Evolutionary conservation across 2,888 invertebrate genomes (phyloP), one percentile per base, ranked within the genome.

Genomic region (Cephus pygmeus): DNA sequence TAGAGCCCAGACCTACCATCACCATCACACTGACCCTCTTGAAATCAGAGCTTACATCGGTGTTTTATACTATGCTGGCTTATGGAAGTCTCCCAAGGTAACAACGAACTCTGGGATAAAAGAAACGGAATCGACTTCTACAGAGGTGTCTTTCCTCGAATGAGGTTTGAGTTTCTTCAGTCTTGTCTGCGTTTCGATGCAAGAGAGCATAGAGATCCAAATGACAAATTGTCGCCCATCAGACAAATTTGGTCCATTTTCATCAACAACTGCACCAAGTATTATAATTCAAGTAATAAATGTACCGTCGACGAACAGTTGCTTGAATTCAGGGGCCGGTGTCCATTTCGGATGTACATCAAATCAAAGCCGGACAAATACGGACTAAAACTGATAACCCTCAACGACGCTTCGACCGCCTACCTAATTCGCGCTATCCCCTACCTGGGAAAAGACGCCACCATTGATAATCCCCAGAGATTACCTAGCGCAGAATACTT

Each of bases 401-500:
- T 79, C 73, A 79, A 77, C 73, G 77, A 77, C 69, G 76, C 79
- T 31, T 34, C 36, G 31, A 77, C 77, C 30, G 73, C 35, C 73
- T 75, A 78, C 36, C 76, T 79, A 75, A 77, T 82, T 12, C 69
- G 79, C 34, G 78, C 77, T 30, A 79, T 82, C 56, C 78, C 82
- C 33, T 79, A 82, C 34, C 75, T 81, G 34, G 77, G 77, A 35
- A 76, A 77, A 77, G 77, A 74, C 34, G 40, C 35, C 15, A 34
- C 6, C 12, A n/a, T 15, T 35, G 69, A 36, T 11, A 34, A 56
- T 31, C 69, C 34, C 73, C 12, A 77, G 30, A 69, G 36, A 34
- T 68, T 69, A 71, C 69, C 77, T n/a, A 75, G 69, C 33, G 4
- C 34, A 69, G 78, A 79, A 75, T 80, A 80, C 36, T 80, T 77